These are phyloP conservation scores for Chloroceryle amazona DNA, from an alignment of 2,797 vertebrate species.

Conservation along the genomic window DNA sequence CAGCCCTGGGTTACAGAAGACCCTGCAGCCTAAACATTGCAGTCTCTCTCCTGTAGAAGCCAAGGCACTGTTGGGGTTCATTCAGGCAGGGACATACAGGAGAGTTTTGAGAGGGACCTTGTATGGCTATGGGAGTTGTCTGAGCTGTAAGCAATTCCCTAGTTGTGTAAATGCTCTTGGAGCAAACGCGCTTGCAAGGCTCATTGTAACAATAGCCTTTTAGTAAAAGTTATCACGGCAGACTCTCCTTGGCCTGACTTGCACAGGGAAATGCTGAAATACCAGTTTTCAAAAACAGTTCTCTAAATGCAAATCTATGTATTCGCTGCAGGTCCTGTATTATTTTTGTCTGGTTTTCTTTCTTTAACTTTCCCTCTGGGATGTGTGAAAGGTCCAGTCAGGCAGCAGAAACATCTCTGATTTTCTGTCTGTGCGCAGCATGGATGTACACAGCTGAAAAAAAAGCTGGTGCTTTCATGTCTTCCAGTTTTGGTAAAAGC, in stretches of 20 bases:
- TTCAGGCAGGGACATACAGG: not conserved
- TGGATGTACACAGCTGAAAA: rapidly evolving
- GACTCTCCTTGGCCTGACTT: not conserved
- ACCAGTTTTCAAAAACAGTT: not conserved
- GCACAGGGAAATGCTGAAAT: not conserved
- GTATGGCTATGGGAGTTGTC: not conserved
- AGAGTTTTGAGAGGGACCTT: not conserved
- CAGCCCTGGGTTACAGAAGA: not conserved
- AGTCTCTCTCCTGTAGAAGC: not conserved
- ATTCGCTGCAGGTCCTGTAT: not conserved
- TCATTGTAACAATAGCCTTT: not conserved
- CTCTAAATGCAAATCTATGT: not conserved
- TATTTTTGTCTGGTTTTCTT: not conserved
- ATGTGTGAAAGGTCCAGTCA: not conserved
- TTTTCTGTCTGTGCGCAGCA: not conserved
- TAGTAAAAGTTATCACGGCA: not conserved
- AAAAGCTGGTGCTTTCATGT: not conserved
- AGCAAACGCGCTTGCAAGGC: not conserved
- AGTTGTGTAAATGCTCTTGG: not conserved
- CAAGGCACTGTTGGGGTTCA: not conserved
- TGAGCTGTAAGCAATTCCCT: not conserved
- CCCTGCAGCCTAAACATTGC: not conserved
- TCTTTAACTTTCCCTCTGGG: not conserved
- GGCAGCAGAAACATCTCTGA: not conserved
- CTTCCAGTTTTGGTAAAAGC: not conserved